Percentiles rank a stretch among this genome's conserved stretches.
Conservation (phyloP, 2,888 invertebrate species). For the Tuta absoluta region DNA sequence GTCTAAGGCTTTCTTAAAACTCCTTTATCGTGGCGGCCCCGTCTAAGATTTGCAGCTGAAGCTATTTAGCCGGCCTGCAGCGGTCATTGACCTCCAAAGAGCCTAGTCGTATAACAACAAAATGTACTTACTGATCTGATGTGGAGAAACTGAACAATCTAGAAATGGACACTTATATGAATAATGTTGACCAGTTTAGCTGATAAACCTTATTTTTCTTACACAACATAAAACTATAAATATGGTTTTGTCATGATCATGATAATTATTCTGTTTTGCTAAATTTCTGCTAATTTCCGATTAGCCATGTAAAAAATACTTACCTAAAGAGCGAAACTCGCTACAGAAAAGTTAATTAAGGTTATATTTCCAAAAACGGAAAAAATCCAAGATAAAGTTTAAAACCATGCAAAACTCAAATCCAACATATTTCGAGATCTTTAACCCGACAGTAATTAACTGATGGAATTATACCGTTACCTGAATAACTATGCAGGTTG, state of each 20-base stretch:
- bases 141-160: background rate
- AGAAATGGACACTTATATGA: background rate
- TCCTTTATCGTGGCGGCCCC: background rate
- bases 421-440: background rate
- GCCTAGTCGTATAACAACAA: background rate
- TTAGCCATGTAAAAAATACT: too few species aligned
- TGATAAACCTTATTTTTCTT: background rate
- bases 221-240: background rate
- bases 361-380: background rate
- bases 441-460: slow-evolving; percentile 4
- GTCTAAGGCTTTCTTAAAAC: background rate
- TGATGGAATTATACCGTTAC: background rate
- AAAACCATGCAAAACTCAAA: background rate
- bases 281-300: too few species aligned
- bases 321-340: too few species aligned
- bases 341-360: background rate
- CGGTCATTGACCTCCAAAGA: slow-evolving; percentile 14
- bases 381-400: background rate
- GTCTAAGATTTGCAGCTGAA: background rate
- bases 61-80: background rate
- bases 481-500: background rate
- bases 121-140: background rate
- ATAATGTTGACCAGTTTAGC: background rate
- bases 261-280: too few species aligned
- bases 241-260: too few species aligned